Evolutionary conservation across 2,113 vertebrate species (phyloP).

Genomic region (Aspiorhynchus laticeps): DNA sequence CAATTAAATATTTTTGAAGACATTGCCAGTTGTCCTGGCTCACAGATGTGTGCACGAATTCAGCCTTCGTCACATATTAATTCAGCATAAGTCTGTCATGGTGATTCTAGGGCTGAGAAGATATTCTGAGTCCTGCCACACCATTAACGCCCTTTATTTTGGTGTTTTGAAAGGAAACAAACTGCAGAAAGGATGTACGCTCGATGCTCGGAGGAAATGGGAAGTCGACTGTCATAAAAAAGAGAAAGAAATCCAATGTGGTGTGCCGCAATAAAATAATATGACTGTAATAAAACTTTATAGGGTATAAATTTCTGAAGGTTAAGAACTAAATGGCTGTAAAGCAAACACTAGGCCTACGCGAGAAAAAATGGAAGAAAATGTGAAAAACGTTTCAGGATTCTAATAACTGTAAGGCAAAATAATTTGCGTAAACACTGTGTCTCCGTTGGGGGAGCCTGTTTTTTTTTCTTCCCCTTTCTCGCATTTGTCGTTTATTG

Average conservation of each 20-base stretch:
- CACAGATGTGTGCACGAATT: conserved; percentile 56
- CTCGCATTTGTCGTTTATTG: conserved; percentile 66
- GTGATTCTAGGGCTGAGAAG: background rate
- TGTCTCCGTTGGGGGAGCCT: background rate
- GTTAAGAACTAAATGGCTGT: conserved; percentile 98
- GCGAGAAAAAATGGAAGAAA: conserved; percentile 65
- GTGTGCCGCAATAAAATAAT: conserved; percentile 97
- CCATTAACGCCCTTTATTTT: conserved; percentile 53
- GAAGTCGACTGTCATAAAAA: conserved; percentile 85
- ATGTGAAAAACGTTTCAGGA: conserved; percentile 73
- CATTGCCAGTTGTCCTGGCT: conserved; percentile 55
- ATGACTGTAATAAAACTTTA: conserved; percentile 99
- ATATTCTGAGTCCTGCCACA: background rate
- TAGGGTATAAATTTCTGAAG: conserved; percentile 99
- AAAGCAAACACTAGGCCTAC: conserved; percentile 89
- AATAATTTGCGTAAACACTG: conserved; percentile 33
- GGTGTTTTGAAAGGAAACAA: conserved; percentile 73
- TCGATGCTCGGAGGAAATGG: conserved; percentile 67
- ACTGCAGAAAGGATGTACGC: conserved; percentile 74
- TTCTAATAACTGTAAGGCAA: conserved; percentile 71
- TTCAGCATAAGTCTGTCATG: background rate
- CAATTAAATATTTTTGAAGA: conserved; percentile 59
- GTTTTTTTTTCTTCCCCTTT: conserved; percentile 33
- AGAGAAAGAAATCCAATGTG: conserved; percentile 82
- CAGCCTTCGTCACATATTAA: conserved; percentile 8